Conservation (phyloP, 2,797 vertebrate species). For the Cryptoblepharus egeriae region DNA sequence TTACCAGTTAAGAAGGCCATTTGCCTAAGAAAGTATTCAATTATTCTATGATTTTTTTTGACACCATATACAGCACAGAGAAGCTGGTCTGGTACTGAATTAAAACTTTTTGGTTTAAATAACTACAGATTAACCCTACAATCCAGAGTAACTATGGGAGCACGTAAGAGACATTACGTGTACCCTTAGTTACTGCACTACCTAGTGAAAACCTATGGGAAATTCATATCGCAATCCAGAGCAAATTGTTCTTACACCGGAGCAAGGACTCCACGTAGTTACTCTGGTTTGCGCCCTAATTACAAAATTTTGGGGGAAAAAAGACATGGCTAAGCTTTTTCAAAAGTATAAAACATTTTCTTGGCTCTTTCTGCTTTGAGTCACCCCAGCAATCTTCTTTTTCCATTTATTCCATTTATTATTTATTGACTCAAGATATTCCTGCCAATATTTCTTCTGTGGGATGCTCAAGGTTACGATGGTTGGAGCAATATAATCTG, state of each 20-base stretch:
- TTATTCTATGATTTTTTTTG: not conserved
- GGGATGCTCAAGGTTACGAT: slow-evolving; percentile 13
- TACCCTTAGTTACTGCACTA: no score
- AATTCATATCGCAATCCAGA: no score
- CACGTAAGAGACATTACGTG: no score
- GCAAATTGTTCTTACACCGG: no score
- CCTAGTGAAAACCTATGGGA: no score
- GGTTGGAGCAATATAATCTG: slow-evolving; percentile 18
- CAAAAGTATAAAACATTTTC: not conserved
- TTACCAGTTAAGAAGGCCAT: not conserved
- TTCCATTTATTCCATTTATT: slow-evolving; percentile 7
- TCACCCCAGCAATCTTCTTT: not conserved
- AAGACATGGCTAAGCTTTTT: not conserved
- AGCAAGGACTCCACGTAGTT: no score
- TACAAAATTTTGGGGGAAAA: not conserved
- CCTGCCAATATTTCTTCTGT: slow-evolving; percentile 34
- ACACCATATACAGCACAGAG: not conserved
- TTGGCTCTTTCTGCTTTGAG: not conserved
- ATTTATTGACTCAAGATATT: slow-evolving; percentile 23
- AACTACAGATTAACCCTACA: no score
- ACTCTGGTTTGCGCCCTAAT: no score
- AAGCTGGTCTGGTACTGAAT: not conserved
- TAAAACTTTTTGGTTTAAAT: not conserved
- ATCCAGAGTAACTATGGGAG: no score
- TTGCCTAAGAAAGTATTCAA: not conserved